A percentile compares a stretch with the other conserved stretches of the same genome.
Conservation (phyloP, 2,113 vertebrate species). For the Oryzias curvinotus region DNA sequence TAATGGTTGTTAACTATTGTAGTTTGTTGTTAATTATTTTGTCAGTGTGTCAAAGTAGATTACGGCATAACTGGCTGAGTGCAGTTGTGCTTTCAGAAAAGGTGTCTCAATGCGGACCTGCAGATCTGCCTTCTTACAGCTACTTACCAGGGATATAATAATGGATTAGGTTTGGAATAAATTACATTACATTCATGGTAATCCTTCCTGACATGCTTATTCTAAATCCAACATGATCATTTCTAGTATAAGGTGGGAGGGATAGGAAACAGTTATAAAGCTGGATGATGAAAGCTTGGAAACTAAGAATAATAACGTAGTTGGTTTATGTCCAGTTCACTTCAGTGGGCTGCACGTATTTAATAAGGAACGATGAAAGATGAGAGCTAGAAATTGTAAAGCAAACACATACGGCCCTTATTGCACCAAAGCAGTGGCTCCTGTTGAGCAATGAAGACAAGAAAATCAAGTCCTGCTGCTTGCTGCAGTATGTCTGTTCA, state of each 20-base stretch:
- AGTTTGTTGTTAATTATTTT: no score
- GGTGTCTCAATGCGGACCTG: slow-evolving; percentile 5
- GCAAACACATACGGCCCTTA: slow-evolving; percentile 35
- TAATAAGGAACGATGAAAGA: slow-evolving; percentile 42
- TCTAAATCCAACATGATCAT: slow-evolving; percentile 66
- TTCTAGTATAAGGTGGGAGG: slow-evolving; percentile 42
- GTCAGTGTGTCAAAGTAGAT: no score
- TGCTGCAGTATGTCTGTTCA: not conserved
- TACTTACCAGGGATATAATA: slow-evolving; percentile 58
- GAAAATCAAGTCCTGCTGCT: slow-evolving; percentile 28
- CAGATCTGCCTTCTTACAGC: slow-evolving; percentile 54
- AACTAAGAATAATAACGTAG: slow-evolving; percentile 21
- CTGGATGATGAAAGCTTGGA: slow-evolving; percentile 4
- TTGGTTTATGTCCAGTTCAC: slow-evolving; percentile 32
- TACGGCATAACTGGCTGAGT: no score
- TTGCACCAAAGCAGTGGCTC: slow-evolving; percentile 27
- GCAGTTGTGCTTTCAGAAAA: no score
- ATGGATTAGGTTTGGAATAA: slow-evolving; percentile 71
- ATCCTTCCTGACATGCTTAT: slow-evolving; percentile 64
- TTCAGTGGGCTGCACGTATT: slow-evolving; percentile 23
- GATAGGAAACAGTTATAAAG: not conserved
- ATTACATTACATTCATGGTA: slow-evolving; percentile 77
- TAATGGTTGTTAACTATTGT: no score
- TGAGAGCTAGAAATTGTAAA: slow-evolving; percentile 27
- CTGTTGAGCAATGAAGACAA: slow-evolving; percentile 36